phyloP scores from a whole-genome alignment of 2,888 invertebrate species.

The Argyresthia albistria region DNA sequence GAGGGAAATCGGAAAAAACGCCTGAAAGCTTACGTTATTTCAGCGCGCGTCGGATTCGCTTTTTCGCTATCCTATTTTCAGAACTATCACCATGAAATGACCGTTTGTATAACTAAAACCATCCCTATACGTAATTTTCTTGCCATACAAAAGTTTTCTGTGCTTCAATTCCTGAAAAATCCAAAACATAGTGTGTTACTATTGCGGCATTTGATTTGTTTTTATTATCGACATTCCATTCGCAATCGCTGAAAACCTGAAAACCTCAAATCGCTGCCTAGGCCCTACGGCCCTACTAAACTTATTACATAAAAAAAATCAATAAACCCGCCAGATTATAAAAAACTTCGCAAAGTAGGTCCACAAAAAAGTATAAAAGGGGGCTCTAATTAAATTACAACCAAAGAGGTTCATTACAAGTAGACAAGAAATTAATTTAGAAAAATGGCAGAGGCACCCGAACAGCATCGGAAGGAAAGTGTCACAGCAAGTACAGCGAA shows the following conservation, averaged over 20 bases:
- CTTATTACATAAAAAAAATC: not conserved
- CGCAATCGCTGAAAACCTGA: not conserved
- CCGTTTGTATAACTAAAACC: not conserved
- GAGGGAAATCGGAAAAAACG: conserved; percentile 26
- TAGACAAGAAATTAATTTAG: not conserved
- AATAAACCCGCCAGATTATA: not conserved
- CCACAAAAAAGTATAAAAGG: not conserved
- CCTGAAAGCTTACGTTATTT: not conserved
- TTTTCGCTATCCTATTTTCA: not conserved
- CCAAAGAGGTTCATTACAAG: not conserved
- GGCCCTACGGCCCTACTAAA: not conserved
- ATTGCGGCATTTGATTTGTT: not conserved
- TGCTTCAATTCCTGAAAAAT: not conserved
- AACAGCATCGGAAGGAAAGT: conserved; percentile 48
- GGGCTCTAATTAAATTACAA: not conserved
- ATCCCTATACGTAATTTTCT: not conserved
- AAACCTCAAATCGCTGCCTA: not conserved
- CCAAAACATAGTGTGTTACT: not conserved
- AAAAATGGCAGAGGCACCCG: conserved; percentile 49
- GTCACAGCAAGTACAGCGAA: conserved; percentile 42
- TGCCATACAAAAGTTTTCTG: not conserved
- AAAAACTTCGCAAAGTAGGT: not conserved
- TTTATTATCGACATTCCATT: not conserved
- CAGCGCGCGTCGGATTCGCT: not conserved
- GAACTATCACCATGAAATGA: not conserved